Base-by-base conservation (phyloP, 2,797 vertebrate genomes). In the Dryobates pubescens region DNA sequence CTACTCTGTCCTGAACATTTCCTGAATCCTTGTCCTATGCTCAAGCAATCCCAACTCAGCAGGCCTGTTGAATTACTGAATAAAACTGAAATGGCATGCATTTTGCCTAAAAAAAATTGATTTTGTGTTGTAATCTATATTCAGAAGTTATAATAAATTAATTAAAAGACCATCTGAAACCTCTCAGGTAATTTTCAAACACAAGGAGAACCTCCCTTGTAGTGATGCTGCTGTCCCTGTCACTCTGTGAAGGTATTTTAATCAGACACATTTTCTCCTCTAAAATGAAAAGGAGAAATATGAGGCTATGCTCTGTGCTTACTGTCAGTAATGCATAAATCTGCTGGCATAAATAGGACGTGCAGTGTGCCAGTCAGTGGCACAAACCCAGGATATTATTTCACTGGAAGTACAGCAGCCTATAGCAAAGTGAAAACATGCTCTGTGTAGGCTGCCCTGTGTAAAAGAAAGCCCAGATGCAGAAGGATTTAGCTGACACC, bases 91-190 rank as follows among this genome's bases (percentile, higher is more conserved):
- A 84, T 29, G 38, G 6, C 26, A 83, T 80, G 69, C 2, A 79
- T 92, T 96, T 95, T 73, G 64, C 94, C 86, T 92, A 53, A 64
- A 75, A 75, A 88, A 12, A 89, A 85, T 89, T 79, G 68, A 95
- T 90, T 56, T 53, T 67, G 70, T 69, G 76, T 81, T 92, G 51
- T 69, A 63, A 92, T 89, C 95, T 96, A 54, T 65, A 92, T 53
- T 95, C 53, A 86, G 29, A 88, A 92, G 56, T 82, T 93, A 89
- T 72, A 82, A 88, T 74, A 96, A 94, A 93, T 93, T 94, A 96
- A 96, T 97, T 96, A 70, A 87, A 80, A 76, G 88, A 86, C 34
- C 78, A 90, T 84, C 86, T 93, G 83, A 95, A 97, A 96, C 12
- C 72, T 73, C 82, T 95, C 57, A 90, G 90, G 68, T 92, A 91